A percentile compares a stretch with the other conserved stretches of the same genome.
Evolutionary conservation across 1,140 invertebrate species (phyloP).

Genomic region (Panonychus citri): DNA sequence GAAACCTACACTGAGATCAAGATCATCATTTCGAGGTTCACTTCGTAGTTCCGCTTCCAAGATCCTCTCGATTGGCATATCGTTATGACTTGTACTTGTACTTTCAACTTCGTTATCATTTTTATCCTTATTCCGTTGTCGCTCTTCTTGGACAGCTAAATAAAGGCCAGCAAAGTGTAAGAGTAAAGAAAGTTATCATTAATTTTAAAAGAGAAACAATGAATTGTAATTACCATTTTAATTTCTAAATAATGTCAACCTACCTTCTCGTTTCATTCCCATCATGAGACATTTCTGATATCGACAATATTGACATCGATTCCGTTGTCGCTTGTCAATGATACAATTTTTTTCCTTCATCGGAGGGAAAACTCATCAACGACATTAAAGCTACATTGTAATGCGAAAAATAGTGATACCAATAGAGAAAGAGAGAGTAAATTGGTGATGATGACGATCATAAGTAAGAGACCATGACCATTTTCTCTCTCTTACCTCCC

Average conservation of each 20-base stretch:
- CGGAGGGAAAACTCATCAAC: no score
- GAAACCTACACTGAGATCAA: slow-evolving; percentile 16
- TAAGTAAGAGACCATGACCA: no score
- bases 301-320: slow-evolving; percentile 92
- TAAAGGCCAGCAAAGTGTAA: no score
- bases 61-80: slow-evolving; percentile 58
- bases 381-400: no score
- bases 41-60: slow-evolving; percentile 53
- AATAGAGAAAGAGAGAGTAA: no score
- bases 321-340: slow-evolving; percentile 92
- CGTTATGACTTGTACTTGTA: slow-evolving; percentile 33
- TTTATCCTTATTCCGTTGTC: slow-evolving; percentile 54
- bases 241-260: no score
- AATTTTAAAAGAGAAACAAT: no score
- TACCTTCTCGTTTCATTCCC: slow-evolving; percentile 82
- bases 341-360: slow-evolving; percentile 87
- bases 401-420: no score
- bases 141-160: slow-evolving; percentile 11
- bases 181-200: no score
- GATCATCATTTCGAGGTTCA: slow-evolving; percentile 36
- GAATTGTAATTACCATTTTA: no score
- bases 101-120: slow-evolving; percentile 55
- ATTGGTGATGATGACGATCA: no score
- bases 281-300: slow-evolving; percentile 82
- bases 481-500: no score